A percentile compares a stretch with the other conserved stretches of the same genome.
Evolutionary conservation across 2,113 vertebrate genomes (phyloP).

Genomic region (Lepus timidus): DNA sequence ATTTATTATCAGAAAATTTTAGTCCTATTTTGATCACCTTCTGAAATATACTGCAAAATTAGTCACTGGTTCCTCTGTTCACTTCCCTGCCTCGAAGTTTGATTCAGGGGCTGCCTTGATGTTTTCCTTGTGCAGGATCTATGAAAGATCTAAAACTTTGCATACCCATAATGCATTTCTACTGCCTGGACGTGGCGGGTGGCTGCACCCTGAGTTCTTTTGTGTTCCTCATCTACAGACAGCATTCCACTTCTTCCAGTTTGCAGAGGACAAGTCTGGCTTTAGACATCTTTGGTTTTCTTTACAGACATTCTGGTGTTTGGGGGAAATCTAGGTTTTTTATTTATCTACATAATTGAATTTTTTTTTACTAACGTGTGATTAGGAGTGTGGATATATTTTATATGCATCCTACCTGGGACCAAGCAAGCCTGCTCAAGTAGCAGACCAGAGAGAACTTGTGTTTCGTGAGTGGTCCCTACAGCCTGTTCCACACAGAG

Average conservation of each 20-base stretch:
- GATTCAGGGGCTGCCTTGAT: not conserved
- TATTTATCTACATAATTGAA: not conserved
- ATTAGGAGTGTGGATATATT: not conserved
- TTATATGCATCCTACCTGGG: not conserved
- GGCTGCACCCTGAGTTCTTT: not conserved
- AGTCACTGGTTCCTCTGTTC: not conserved
- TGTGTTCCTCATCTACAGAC: not conserved
- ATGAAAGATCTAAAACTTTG: not conserved
- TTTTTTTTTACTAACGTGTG: not conserved
- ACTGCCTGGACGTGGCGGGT: rapidly evolving
- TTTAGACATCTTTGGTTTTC: not conserved
- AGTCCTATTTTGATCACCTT: not conserved
- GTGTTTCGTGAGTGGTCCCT: no score
- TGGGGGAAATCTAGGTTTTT: not conserved
- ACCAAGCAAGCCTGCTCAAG: not conserved
- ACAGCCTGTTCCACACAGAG: not conserved
- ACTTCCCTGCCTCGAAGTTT: not conserved
- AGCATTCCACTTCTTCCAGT: not conserved
- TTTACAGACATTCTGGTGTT: not conserved
- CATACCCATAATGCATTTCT: not conserved
- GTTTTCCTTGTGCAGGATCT: not conserved
- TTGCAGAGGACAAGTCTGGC: not conserved
- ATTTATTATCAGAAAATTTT: not conserved
- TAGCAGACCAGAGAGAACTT: not conserved
- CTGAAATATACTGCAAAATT: not conserved